These are phyloP conservation scores for Limnephilus auricula DNA, from an alignment of 2,888 invertebrate genomes.

Conservation along the genomic window DNA sequence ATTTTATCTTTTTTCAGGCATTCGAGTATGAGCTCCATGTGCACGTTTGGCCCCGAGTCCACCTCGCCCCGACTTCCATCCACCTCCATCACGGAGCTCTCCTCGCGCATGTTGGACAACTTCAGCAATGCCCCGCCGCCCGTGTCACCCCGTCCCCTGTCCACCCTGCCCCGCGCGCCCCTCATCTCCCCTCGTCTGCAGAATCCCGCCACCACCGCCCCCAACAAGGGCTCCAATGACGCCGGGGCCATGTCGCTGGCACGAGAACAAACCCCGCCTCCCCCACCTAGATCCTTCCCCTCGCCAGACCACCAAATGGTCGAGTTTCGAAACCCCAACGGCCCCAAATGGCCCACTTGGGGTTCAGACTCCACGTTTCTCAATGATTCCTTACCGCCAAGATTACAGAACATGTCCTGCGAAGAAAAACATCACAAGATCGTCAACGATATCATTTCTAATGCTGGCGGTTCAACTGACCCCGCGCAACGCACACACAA, in stretches of 20 bases:
- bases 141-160: constrained; percentile 57
- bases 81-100: constrained; percentile 63
- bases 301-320: constrained; percentile 65
- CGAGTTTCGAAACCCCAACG: constrained; percentile 62
- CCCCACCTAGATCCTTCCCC: constrained; percentile 67
- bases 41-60: constrained; percentile 36
- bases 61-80: constrained; percentile 60
- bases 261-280: constrained; percentile 68
- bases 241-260: constrained; percentile 48
- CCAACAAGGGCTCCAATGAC: constrained; percentile 59
- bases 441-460: constrained; percentile 61
- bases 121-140: constrained; percentile 57
- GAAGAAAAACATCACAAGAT: constrained; percentile 64
- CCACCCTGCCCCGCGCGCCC: constrained; percentile 49
- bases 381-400: constrained; percentile 56
- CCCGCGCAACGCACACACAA: constrained; percentile 4
- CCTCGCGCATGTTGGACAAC: constrained; percentile 60
- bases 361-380: constrained; percentile 45
- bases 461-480: constrained; percentile 16
- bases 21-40: constrained; percentile 46
- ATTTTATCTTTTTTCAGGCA: constrained; percentile 46
- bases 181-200: constrained; percentile 44
- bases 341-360: constrained; percentile 61
- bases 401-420: constrained; percentile 55
- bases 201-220: constrained; percentile 45